Evolutionary conservation across 2,888 invertebrate species (phyloP).

Genomic region (Argyra leucocephala): DNA sequence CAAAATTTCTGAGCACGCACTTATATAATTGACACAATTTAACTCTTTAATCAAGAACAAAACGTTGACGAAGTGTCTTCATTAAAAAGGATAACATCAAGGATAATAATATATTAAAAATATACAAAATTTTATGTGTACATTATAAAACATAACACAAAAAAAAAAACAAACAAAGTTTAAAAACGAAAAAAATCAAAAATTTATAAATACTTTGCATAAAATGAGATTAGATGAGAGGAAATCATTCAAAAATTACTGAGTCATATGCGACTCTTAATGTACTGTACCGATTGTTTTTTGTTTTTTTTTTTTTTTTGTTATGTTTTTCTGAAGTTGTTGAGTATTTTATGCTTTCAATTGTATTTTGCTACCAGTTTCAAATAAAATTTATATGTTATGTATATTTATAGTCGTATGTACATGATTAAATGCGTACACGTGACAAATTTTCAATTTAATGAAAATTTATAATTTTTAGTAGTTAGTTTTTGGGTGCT

Average conservation of each 20-base stretch:
- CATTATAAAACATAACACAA: neutral
- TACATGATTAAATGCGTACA: neutral
- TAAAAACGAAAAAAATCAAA: neutral
- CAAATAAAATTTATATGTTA: neutral
- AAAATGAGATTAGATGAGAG: neutral
- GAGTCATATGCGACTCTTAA: neutral
- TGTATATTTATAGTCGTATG: neutral
- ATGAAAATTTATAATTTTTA: too few species aligned
- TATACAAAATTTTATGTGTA: neutral
- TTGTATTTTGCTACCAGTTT: neutral
- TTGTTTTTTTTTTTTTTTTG: neutral
- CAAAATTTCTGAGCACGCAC: neutral
- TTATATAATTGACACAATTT: slow-evolving; percentile 10
- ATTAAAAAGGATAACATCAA: neutral
- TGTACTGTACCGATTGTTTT: neutral
- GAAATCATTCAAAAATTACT: neutral
- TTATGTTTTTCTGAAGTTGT: neutral
- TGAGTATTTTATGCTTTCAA: neutral
- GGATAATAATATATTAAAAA: neutral
- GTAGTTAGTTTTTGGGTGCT: too few species aligned
- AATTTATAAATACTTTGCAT: neutral
- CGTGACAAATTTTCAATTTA: neutral
- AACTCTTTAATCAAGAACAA: neutral
- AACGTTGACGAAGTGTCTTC: slow-evolving; percentile 2
- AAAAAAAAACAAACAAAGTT: too few species aligned